These are phyloP conservation scores for Timema podura DNA, from an alignment of 2,888 invertebrate species.

Conservation along the genomic window DNA sequence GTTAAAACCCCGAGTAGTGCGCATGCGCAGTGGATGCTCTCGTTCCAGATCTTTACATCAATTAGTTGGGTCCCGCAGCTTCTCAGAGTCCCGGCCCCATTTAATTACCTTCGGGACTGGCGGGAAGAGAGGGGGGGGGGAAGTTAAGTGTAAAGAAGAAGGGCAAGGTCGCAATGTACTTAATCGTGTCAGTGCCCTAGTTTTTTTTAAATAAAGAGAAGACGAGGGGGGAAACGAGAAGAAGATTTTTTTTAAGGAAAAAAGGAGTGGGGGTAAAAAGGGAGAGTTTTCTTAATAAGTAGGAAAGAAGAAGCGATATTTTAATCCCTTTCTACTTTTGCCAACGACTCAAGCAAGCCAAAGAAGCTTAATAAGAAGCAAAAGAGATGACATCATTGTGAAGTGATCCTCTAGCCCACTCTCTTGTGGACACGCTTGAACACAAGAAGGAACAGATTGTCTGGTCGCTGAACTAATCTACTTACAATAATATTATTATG, in stretches of 20 bases:
- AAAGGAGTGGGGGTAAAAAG: background rate
- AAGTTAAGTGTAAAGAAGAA: too few species aligned
- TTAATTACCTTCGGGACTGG: conserved; percentile 16
- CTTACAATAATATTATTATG: too few species aligned
- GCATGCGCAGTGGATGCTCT: conserved; percentile 9
- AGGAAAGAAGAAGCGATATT: background rate
- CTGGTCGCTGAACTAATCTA: too few species aligned
- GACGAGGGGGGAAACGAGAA: background rate
- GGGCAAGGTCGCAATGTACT: conserved; percentile 6
- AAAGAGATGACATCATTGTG: conserved; percentile 25
- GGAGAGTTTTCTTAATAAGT: conserved; percentile 14
- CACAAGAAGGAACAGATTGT: too few species aligned
- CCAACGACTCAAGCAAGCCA: too few species aligned
- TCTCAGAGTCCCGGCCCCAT: conserved; percentile 11
- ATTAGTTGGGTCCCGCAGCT: conserved; percentile 24
- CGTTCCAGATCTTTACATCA: conserved; percentile 27
- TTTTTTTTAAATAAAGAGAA: conserved; percentile 11
- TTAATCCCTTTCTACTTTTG: too few species aligned
- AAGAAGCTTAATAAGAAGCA: conserved; percentile 25
- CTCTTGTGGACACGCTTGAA: too few species aligned
- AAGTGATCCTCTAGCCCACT: too few species aligned
- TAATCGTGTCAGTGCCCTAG: conserved; percentile 11
- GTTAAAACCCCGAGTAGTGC: background rate
- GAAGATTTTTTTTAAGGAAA: background rate
- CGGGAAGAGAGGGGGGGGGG: conserved; percentile 14